A percentile compares a stretch with the other conserved stretches of the same genome.
Evolutionary conservation across 2,113 vertebrate genomes (phyloP).

Genomic region (Anguilla japonica): DNA sequence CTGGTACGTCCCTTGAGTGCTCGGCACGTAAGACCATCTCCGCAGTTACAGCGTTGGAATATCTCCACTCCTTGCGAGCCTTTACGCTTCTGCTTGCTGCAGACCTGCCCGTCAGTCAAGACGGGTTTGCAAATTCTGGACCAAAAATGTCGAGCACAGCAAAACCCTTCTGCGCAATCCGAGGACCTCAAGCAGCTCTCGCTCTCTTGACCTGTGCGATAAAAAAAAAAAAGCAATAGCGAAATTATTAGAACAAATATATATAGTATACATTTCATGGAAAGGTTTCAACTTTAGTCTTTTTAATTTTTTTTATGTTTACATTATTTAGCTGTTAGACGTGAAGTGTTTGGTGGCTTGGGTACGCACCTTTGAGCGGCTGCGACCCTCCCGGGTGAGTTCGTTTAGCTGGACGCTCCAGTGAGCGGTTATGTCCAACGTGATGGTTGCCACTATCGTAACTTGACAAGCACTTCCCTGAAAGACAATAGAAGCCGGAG

Average conservation of each 20-base stretch:
- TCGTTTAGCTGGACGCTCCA: conserved; percentile 58
- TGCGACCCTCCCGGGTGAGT: conserved; percentile 61
- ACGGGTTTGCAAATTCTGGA: conserved; percentile 89
- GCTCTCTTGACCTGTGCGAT: conserved; percentile 74
- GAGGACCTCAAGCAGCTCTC: conserved; percentile 80
- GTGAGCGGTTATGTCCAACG: conserved; percentile 56
- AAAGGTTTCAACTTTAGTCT: too few species aligned
- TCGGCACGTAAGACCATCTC: conserved; percentile 73
- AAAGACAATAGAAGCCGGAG: background rate
- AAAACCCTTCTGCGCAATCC: conserved; percentile 75
- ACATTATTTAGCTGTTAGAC: too few species aligned
- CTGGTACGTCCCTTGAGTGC: conserved; percentile 64
- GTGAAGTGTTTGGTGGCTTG: background rate
- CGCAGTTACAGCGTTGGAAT: conserved; percentile 84
- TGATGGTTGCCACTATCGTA: conserved; percentile 63
- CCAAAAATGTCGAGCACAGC: conserved; percentile 88
- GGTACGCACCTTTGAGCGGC: conserved; percentile 70
- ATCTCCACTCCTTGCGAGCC: conserved; percentile 81
- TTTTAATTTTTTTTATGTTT: too few species aligned
- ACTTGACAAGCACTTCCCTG: conserved; percentile 74
- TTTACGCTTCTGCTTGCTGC: conserved; percentile 80
- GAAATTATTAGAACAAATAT: background rate
- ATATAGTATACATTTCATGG: too few species aligned
- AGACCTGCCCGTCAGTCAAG: conserved; percentile 82
- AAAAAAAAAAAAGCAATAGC: conserved; percentile 6